Conservation (phyloP, 92 coral and sea anemone genomes). For the Palythoa grandis region DNA sequence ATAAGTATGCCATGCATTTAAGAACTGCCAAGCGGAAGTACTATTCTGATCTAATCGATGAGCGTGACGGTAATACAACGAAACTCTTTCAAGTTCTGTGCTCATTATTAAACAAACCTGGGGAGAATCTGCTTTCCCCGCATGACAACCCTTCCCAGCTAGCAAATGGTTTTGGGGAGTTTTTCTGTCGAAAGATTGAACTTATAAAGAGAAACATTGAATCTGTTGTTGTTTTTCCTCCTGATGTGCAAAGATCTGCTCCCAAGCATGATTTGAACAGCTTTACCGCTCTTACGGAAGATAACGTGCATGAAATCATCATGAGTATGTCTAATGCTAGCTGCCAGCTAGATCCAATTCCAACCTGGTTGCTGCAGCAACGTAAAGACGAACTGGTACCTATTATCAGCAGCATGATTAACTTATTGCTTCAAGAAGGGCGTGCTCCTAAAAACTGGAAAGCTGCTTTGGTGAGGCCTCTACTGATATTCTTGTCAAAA, state of each 20-base stretch:
- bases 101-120: conserved; percentile 2
- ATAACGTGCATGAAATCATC: conserved; percentile 38
- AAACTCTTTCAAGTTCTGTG: conserved; percentile 47
- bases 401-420: neutral
- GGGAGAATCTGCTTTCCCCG: conserved; percentile 41
- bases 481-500: conserved; percentile 47
- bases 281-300: conserved; percentile 37
- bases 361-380: conserved; percentile 18
- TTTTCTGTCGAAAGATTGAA: conserved; percentile 22
- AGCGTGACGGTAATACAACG: conserved; percentile 27
- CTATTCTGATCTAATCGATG: conserved; percentile 26
- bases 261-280: conserved; percentile 20
- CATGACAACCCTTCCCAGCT: conserved; percentile 39
- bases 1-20: neutral
- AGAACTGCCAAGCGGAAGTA: neutral
- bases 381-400: neutral
- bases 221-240: neutral
- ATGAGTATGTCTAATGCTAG: conserved; percentile 15
- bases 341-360: conserved; percentile 50
- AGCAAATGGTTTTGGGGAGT: conserved; percentile 45
- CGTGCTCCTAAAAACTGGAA: neutral
- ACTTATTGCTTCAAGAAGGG: neutral
- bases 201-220: neutral
- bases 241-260: conserved; percentile 27
- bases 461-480: neutral